Evolutionary conservation across 2,113 vertebrate genomes (phyloP).

Genomic region (Euleptes europaea): DNA sequence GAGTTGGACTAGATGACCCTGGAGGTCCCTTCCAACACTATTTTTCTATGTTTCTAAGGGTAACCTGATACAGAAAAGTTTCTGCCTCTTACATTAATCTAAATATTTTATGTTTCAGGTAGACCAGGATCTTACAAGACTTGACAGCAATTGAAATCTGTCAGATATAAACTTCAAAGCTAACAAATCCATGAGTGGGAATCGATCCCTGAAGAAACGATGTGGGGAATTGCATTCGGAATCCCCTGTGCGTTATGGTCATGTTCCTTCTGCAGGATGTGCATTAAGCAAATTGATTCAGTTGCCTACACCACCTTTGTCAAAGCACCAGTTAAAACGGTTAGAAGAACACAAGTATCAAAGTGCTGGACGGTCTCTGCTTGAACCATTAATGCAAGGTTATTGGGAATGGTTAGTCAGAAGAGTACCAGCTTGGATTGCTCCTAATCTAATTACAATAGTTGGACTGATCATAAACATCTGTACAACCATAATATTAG

Average conservation of each 20-base stretch:
- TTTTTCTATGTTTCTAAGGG: too few relatives aligned
- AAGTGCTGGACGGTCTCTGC: conserved; percentile 91
- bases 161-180: conserved; percentile 22
- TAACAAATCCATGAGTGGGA: conserved; percentile 76
- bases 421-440: conserved; percentile 92
- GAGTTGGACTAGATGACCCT: too few relatives aligned
- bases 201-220: conserved; percentile 71
- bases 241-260: conserved; percentile 65
- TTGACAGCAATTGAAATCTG: conserved; percentile 43
- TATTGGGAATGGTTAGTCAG: conserved; percentile 97
- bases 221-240: conserved; percentile 75
- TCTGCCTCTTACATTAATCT: neutral
- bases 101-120: conserved; percentile 18
- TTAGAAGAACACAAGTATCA: conserved; percentile 97
- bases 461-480: conserved; percentile 93
- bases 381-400: conserved; percentile 95
- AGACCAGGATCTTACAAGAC: conserved; percentile 57
- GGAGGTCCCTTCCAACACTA: too few relatives aligned
- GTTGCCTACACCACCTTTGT: conserved; percentile 88
- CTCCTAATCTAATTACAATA: conserved; percentile 96
- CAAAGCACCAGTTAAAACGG: conserved; percentile 93
- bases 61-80: neutral
- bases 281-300: conserved; percentile 86
- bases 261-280: conserved; percentile 62
- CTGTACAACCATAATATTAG: conserved; percentile 91